These are phyloP conservation scores for Myotis lucifugus DNA, from an alignment of 2,113 vertebrate species.

Conservation along the genomic window DNA sequence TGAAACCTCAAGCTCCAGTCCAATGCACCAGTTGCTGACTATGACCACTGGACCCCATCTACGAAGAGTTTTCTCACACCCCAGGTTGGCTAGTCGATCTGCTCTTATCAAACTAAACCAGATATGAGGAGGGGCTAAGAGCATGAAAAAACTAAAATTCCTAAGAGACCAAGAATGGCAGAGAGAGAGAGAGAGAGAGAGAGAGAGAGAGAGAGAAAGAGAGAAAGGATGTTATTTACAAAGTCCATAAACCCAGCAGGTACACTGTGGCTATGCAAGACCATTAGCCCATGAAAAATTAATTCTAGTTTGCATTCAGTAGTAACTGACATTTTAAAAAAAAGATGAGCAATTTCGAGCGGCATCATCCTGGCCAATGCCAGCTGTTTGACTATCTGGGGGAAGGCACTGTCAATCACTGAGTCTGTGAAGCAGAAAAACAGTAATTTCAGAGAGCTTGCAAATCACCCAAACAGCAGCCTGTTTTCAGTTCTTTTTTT, in stretches of 20 bases:
- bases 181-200: background rate
- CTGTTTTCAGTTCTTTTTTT: conserved; percentile 60
- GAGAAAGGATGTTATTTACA: conserved; percentile 40
- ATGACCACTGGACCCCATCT: background rate
- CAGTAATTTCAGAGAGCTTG: conserved; percentile 68
- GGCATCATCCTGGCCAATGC: background rate
- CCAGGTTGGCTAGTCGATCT: background rate
- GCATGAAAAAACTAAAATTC: background rate
- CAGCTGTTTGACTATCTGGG: conserved; percentile 1
- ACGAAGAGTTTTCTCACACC: background rate
- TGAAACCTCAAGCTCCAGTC: background rate
- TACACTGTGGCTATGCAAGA: background rate
- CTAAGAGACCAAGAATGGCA: background rate
- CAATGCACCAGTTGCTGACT: fast-evolving
- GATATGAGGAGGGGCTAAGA: background rate
- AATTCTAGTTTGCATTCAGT: conserved; percentile 73
- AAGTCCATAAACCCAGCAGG: conserved; percentile 57
- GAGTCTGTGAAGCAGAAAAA: conserved; percentile 68
- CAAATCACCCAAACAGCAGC: conserved; percentile 38
- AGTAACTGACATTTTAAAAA: conserved; percentile 53
- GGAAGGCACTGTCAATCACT: conserved; percentile 57
- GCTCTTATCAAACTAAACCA: conserved; percentile 37
- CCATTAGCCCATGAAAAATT: conserved; percentile 69
- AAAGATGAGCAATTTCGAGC: conserved; percentile 42
- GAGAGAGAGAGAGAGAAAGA: background rate